phyloP scores from a whole-genome alignment of 2,797 vertebrate genomes.

The Perodicticus potto region DNA sequence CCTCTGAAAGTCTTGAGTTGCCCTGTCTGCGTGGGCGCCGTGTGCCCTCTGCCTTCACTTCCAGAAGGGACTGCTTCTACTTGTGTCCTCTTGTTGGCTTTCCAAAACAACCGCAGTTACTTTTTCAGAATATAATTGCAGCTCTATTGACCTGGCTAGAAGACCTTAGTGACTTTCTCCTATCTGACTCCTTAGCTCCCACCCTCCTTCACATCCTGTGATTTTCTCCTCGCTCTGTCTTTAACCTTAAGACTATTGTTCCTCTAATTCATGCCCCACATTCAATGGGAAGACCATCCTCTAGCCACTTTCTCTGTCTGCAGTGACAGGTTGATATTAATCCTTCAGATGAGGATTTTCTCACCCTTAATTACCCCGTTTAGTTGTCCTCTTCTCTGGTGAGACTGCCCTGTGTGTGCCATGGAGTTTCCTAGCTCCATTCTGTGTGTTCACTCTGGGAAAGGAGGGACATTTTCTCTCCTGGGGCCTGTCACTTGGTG shows the following conservation, averaged over 20 bases:
- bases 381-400: background rate
- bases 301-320: background rate
- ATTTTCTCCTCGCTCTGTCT: background rate
- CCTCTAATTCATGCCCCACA: background rate
- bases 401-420: rapidly evolving
- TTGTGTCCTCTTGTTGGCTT: background rate
- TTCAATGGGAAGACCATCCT: background rate
- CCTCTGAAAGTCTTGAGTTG: background rate
- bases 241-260: background rate
- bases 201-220: background rate
- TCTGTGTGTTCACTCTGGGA: rapidly evolving
- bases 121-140: background rate
- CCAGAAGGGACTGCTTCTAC: background rate
- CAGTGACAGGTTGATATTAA: background rate
- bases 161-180: too few species aligned
- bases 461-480: background rate
- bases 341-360: background rate
- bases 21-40: background rate
- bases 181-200: background rate
- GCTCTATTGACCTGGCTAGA: background rate
- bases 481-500: background rate
- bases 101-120: background rate
- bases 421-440: background rate
- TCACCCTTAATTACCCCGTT: background rate
- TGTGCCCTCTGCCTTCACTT: background rate